Percentiles rank a stretch among this genome's conserved stretches.
Conservation (phyloP, 2,113 vertebrate species). For the Castor canadensis region DNA sequence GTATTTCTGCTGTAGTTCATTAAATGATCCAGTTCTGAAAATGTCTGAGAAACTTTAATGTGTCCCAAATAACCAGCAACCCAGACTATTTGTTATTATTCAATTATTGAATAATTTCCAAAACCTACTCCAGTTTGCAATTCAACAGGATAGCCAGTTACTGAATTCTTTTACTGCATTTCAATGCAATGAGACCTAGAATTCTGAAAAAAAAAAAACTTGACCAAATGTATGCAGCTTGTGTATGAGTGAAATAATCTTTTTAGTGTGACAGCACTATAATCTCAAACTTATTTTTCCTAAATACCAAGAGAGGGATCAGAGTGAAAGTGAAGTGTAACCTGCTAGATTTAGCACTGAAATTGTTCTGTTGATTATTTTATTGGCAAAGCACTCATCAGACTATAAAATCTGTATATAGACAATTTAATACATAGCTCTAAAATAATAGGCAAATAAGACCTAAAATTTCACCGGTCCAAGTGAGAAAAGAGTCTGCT, state of each 20-base stretch:
- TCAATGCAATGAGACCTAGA: neutral
- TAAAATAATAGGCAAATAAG: neutral
- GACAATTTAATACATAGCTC: neutral
- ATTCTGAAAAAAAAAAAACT: neutral
- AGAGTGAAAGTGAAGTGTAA: neutral
- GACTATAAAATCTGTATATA: neutral
- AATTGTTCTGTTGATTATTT: constrained; percentile 1
- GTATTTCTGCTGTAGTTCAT: neutral
- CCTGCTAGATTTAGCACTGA: neutral
- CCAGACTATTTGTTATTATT: neutral
- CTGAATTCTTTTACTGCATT: neutral
- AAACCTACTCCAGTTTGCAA: neutral
- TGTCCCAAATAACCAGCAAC: neutral
- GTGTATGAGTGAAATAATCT: neutral
- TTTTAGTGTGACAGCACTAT: neutral
- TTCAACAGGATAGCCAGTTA: neutral
- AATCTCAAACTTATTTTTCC: constrained; percentile 21
- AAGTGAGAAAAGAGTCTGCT: constrained; percentile 7
- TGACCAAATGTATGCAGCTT: neutral
- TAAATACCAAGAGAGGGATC: neutral
- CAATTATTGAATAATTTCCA: constrained; percentile 14
- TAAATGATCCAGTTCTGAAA: neutral
- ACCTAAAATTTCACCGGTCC: neutral
- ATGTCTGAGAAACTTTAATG: constrained; percentile 6
- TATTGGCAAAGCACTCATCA: neutral